Evolutionary conservation across 2,113 vertebrate species (phyloP).

Genomic region (Motacilla alba): DNA sequence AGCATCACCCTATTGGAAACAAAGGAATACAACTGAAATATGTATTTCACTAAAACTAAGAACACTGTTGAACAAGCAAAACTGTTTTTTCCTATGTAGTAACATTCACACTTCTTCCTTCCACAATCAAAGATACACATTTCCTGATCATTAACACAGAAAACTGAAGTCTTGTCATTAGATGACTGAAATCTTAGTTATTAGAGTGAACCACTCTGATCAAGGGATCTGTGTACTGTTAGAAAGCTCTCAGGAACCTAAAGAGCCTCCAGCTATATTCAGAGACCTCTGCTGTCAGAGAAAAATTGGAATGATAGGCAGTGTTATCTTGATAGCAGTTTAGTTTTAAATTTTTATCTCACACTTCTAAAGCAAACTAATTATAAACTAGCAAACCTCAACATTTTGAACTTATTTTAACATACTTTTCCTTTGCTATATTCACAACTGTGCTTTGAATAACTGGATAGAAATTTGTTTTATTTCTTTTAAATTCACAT

Average conservation of each 20-base stretch:
- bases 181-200: neutral
- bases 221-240: neutral
- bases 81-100: neutral
- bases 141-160: neutral
- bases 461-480: neutral
- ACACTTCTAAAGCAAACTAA: neutral
- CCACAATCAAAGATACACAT: neutral
- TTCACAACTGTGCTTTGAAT: neutral
- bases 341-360: neutral
- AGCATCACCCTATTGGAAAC: constrained; percentile 74
- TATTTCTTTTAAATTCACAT: neutral
- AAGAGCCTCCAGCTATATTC: neutral
- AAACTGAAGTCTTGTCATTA: neutral
- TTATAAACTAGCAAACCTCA: neutral
- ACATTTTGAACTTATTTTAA: neutral
- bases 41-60: neutral
- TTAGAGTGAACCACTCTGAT: neutral
- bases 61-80: neutral
- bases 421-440: neutral
- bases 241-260: neutral
- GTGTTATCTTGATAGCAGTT: neutral
- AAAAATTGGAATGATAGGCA: neutral
- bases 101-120: neutral
- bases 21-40: constrained; percentile 19
- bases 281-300: neutral